Evolutionary conservation across 2,797 vertebrate genomes (phyloP), one percentile per base, ranked within the genome.

Genomic region (Bovichtus variegatus): DNA sequence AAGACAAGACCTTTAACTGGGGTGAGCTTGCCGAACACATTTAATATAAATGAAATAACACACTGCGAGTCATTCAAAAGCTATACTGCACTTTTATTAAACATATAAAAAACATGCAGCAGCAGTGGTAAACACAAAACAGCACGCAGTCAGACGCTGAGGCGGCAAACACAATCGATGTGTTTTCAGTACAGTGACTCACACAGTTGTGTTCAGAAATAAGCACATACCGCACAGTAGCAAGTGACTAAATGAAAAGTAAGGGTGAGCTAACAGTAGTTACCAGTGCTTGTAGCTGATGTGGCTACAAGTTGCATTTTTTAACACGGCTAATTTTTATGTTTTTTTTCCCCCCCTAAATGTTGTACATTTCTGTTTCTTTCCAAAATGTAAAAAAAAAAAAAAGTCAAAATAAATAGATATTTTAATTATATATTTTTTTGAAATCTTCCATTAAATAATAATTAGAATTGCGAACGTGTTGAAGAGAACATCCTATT

Each of bases 71-170:
- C 38, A 7, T 13, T 68, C 27, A 67, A 75, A 78, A 59, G 19
- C 25, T 80, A 19, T 46, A 83, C 87, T 82, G 86, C 79, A 89
- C 83, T 85, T 92, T 90, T 81, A 89, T 90, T 88, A 64, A 85
- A 89, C 46, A 64, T 71, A n/a, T 38, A 71, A 63, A 80, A 85
- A 80, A 83, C 71, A 83, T 82, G 76, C 86, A 74, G 61, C 73
- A 83, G 43, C 74, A 64, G 50, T 54, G 47, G 38, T 63, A 46
- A 82, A 80, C n/a, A 43, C 46, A 49, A 72, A 69, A 76, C 53
- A 71, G 53, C 57, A 60, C 44, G 1, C 49, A 69, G 59, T 54
- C 46, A 60, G 69, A 74, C 53, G 61, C 27, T 58, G 49, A 61
- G 61, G 62, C 78, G 74, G 78, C 31, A 25, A 67, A 80, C 60